Percentiles rank a stretch among this genome's conserved stretches.
phyloP scores from a whole-genome alignment of 2,888 invertebrate species.

The Athalia rosae region DNA sequence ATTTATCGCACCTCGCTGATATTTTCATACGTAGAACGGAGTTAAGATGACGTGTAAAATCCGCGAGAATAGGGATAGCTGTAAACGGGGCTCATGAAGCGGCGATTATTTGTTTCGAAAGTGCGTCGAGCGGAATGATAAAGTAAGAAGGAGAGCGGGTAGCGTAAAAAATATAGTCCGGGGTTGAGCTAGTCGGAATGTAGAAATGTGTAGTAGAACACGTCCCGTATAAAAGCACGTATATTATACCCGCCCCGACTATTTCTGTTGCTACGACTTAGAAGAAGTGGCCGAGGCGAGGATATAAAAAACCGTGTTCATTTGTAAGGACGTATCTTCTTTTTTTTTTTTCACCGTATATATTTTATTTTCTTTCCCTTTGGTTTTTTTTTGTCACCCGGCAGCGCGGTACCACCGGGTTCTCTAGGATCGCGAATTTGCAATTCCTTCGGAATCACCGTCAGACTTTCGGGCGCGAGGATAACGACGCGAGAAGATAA shows the following conservation, averaged over 20 bases:
- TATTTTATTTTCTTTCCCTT: no score
- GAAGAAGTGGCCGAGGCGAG: no score
- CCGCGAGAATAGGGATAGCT: constrained; percentile 10
- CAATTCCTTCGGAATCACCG: constrained; percentile 15
- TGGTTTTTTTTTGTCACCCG: no score
- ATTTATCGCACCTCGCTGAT: no score
- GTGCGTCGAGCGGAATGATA: constrained; percentile 26
- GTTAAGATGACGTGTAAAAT: not conserved
- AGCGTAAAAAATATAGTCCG: not conserved
- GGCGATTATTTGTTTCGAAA: constrained; percentile 34
- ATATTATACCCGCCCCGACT: no score
- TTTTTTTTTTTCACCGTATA: no score
- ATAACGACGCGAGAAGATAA: constrained; percentile 15
- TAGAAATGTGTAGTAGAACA: not conserved
- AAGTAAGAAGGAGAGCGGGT: not conserved
- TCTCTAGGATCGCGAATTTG: constrained; percentile 34
- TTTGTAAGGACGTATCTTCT: no score
- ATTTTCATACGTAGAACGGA: not conserved
- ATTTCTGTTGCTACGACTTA: no score
- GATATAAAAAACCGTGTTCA: no score
- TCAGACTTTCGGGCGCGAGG: constrained; percentile 28
- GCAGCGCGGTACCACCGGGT: not conserved
- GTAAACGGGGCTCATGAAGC: constrained; percentile 30
- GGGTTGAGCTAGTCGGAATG: not conserved
- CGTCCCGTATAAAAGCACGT: no score